Base-by-base conservation (phyloP, 2,113 vertebrate genomes). In the Laticauda colubrina region DNA sequence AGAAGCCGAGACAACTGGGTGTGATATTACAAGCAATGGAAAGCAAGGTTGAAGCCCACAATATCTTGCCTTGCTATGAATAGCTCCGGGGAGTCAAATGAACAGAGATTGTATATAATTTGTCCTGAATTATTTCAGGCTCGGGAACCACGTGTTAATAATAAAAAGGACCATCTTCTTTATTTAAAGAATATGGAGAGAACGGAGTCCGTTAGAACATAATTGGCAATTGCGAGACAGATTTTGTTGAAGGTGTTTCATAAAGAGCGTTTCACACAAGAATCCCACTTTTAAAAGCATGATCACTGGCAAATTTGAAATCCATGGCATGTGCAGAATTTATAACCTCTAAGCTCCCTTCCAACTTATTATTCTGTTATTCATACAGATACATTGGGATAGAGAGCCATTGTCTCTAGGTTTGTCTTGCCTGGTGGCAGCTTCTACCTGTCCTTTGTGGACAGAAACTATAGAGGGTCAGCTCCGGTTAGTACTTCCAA, bases 31-130 rank as follows among this genome's bases (percentile, higher is more conserved):
- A n/a, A 48, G 23, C 75, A 64, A n/a, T 14, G 53, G 57, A 26
- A 61, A 18, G 34, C 48, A 18, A 69, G 34, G 29, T 86, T 53
- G 21, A 6, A 29, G 29, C 54, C 29, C 54, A 51, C 1, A 18
- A n/a, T 55, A 24, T 2, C 23, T 3, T 10, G n/a, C 29, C 18
- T 48, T 6, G 3, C 75, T 89, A 64, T 69, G 89, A 87, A 91
- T 93, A 87, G 93, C 69, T 69, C 92, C 34, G 48, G 3, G 48
- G 57, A 51, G 4, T 89, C 39, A 53, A 89, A 91, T 48, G 15
- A 91, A 89, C 55, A 89, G 48, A 26, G 5, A n/a, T 34, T 64
- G 90, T 89, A 54, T 92, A 87, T 56, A 89, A 94, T 94, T 87
- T 85, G 87, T 34, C 48, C 87, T 55, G 87, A 61, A 69, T 93